Conservation (phyloP, 2,797 vertebrate species). For the Sebastes baramenuke region DNA sequence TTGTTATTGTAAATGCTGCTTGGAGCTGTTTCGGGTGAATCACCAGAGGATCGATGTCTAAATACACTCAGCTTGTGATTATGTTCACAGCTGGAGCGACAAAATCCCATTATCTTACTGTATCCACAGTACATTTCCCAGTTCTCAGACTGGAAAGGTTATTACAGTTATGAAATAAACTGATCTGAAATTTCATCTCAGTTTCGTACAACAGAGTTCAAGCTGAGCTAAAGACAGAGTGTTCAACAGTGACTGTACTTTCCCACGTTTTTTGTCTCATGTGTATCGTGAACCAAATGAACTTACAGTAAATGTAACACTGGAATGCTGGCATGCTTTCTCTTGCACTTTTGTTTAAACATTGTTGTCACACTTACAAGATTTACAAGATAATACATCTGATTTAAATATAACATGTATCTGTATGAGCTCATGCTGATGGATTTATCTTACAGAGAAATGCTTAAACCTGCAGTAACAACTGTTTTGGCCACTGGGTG, state of each 20-base stretch:
- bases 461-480: too few species aligned
- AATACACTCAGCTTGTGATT: constrained; percentile 22
- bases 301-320: not conserved
- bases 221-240: constrained; percentile 41
- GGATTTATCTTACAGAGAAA: too few species aligned
- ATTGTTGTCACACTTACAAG: not conserved
- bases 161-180: constrained; percentile 46
- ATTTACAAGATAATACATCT: not conserved
- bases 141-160: constrained; percentile 17
- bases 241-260: constrained; percentile 26
- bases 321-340: not conserved
- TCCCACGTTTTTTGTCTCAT: constrained; percentile 45
- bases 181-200: constrained; percentile 53
- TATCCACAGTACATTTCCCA: not conserved
- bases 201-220: constrained; percentile 38
- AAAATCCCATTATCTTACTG: not conserved
- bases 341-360: not conserved
- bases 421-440: not conserved
- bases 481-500: not conserved
- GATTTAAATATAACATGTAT: not conserved
- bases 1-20: constrained; percentile 23
- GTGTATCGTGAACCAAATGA: not conserved
- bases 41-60: constrained; percentile 4
- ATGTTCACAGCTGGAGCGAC: constrained; percentile 11
- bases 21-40: constrained; percentile 3